A percentile compares a stretch with the other conserved stretches of the same genome.
phyloP scores from a whole-genome alignment of 2,797 vertebrate genomes.

The Falco novaeseelandiae region DNA sequence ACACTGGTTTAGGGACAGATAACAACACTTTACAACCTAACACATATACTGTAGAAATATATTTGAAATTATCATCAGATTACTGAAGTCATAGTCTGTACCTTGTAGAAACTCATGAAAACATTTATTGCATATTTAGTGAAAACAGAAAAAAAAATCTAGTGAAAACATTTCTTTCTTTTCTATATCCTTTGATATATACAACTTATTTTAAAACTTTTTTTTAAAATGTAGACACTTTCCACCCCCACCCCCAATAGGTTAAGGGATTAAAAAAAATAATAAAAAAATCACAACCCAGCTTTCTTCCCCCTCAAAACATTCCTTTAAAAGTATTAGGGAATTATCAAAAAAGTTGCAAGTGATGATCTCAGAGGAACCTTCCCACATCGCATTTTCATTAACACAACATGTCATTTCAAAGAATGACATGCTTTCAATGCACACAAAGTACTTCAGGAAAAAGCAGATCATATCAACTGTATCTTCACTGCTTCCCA shows the following conservation, averaged over 20 bases:
- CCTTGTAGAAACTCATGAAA: not conserved
- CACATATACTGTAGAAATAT: not conserved
- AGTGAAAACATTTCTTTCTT: not conserved
- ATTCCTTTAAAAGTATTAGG: not conserved
- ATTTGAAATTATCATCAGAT: too few species aligned
- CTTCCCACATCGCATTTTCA: not conserved
- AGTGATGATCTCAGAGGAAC: not conserved
- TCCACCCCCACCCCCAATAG: not conserved
- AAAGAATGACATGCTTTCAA: not conserved
- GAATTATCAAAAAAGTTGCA: not conserved
- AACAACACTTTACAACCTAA: not conserved
- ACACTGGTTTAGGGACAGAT: not conserved
- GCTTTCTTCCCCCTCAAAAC: not conserved
- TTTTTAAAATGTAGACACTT: not conserved
- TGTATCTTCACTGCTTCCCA: not conserved
- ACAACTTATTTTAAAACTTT: not conserved
- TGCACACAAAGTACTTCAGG: not conserved
- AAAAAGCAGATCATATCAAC: not conserved
- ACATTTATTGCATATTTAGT: not conserved
- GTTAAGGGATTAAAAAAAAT: not conserved
- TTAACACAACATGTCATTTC: not conserved
- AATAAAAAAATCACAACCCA: not conserved
- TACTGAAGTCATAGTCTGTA: not conserved
- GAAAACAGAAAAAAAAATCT: not conserved
- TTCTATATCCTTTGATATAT: not conserved